Evolutionary conservation across 2,113 vertebrate genomes (phyloP), one percentile per base, ranked within the genome.

Genomic region (Oreochromis aureus): DNA sequence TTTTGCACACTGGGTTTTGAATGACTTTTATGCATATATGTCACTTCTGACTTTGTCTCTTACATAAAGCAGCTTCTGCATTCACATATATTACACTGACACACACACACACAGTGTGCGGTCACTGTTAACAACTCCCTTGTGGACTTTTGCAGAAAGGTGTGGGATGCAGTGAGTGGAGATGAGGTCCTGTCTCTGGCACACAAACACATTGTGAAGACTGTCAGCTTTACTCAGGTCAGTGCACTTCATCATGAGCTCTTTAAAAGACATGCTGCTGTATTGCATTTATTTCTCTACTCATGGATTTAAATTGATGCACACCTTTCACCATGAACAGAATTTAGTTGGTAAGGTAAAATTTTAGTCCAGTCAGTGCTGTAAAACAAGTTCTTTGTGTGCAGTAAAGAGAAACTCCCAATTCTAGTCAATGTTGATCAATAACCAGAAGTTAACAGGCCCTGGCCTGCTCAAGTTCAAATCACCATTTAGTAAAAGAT

Each of bases 121-220:
- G 39, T 6, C 69, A 27, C 22, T 73, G 46, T 76, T 66, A 48
- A 76, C 39, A 16, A 12, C 27, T 22, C 16, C 10, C 10, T 1
- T 56, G 4, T 93, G 61, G 87, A n/a, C 10, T 9, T 79, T 82
- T 96, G 90, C 95, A 99, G 99, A 87, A 99, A 99, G 96, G 98
- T 99, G 88, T 99, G 99, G 99, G 99, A 99, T 90, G 98, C 98
- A 61, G 97, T 99, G 89, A 98, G 98, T 30, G 99, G 98, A 22
- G 98, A 99, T 82, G 99, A 99, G 92, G 92, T 99, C 56, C 97
- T 99, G 88, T 97, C 98, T 5, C 91, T 99, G 96, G 98, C 98
- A 73, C 99, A 99, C 95, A 99, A 99, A 92, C 99, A 99, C 95
- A 99, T 99, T 80, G 99, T 99, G 89, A 99, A 99, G 96, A 97